A percentile compares a stretch with the other conserved stretches of the same genome.
These are phyloP conservation scores for Stegodyphus dumicola DNA, from an alignment of 1,140 invertebrate genomes.

Conservation along the genomic window DNA sequence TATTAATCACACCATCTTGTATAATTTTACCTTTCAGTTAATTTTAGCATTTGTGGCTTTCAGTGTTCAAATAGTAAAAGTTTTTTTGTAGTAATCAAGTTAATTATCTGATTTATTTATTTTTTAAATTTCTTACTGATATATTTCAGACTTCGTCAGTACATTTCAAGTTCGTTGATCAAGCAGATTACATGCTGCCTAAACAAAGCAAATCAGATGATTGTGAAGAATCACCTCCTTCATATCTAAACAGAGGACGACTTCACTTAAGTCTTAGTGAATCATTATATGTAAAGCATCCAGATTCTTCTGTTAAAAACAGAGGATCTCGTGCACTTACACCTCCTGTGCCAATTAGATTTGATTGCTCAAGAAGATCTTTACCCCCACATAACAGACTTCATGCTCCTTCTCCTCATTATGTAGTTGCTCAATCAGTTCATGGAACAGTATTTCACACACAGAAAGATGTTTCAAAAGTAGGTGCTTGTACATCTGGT, in stretches of 20 bases:
- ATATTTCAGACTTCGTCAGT: constrained; percentile 70
- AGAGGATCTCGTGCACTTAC: constrained; percentile 91
- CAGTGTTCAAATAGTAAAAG: no score
- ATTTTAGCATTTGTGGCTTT: no score
- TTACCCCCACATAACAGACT: constrained; percentile 50
- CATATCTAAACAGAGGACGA: constrained; percentile 21
- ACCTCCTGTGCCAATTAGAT: constrained; percentile 70
- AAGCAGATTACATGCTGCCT: constrained; percentile 75
- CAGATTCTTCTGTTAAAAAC: constrained; percentile 77
- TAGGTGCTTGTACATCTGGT: constrained; percentile 24
- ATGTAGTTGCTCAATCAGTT: constrained; percentile 43
- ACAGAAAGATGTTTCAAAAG: constrained; percentile 32
- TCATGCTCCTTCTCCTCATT: constrained; percentile 41
- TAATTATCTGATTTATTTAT: no score
- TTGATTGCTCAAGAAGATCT: constrained; percentile 66
- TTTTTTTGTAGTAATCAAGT: no score
- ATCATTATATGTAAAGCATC: constrained; percentile 70
- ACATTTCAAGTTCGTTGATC: constrained; percentile 96
- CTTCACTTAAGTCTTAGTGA: constrained; percentile 48
- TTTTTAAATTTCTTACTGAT: no score
- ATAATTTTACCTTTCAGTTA: no score
- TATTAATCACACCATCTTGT: no score
- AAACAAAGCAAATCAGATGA: constrained; percentile 77
- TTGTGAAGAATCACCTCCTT: constrained; percentile 87
- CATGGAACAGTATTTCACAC: constrained; percentile 9